Evolutionary conservation across 1,140 invertebrate genomes (phyloP), one percentile per base, ranked within the genome.

Genomic region (Mesaphorura yosii): DNA sequence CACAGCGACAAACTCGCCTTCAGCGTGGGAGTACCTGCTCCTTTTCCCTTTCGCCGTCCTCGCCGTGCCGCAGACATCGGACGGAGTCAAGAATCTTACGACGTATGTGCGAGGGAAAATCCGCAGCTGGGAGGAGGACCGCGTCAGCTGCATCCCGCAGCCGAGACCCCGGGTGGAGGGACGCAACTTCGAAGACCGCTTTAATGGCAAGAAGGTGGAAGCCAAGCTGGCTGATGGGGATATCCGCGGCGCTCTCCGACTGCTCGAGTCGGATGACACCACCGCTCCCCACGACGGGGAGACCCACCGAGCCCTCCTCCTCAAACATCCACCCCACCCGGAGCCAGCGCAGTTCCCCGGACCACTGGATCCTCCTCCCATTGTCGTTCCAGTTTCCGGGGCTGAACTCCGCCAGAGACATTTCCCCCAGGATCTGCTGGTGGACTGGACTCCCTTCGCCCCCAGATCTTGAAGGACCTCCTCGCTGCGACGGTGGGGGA

Each of bases 81-180:
- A 46, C 14, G 29, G 34, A 7, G 50, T 52, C 7, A 42, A 47
- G n/a, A 52, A 52, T 22, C 50, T 52, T 4, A 52, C 50, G 12
- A 52, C 39, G n/a, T 52, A 41, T 26, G 23, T 52, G 7, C 42
- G 45, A 25, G 10, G n/a, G 7, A 7, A n/a, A 7, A 27, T 26
- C 7, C 12, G 17, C 4, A 37, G 4, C 12, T 42, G 49, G 19
- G 17, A 6, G 14, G 27, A 5, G 25, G 3, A 45, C n/a, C 23
- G 12, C 15, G 17, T 5, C 31, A 4, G 12, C 14, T 34, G 12
- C n/a, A 26, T 25, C 4, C 19, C 23, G 5, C 25, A 5, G 37
- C 31, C 31, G 15, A 4, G n/a, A 12, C 15, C 12, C 45, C 45
- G n/a, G 14, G 7, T 12, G 29, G 15, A 25, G 28, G 7, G 10